Base-by-base conservation (phyloP, 2,797 vertebrate genomes). In the Esox lucius region DNA sequence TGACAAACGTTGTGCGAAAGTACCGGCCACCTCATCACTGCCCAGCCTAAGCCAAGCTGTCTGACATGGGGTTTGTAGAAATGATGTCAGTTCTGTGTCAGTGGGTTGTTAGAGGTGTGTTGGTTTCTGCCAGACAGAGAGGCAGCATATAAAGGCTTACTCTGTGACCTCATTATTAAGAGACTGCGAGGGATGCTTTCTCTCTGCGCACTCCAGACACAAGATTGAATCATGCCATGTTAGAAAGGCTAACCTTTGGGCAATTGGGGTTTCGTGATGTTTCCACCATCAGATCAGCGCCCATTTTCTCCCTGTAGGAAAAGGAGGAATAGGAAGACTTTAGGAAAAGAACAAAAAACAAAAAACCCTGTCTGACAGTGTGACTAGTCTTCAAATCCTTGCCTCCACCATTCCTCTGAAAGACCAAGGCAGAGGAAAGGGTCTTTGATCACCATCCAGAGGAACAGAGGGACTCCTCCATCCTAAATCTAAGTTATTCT, bases 241-340 rank as follows among this genome's bases (percentile, higher is more conserved):
- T 76, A 71, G 75, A 68, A n/a, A 46, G 68, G 84, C 94, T 94
- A 90, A 99, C 98, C 93, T 98, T 99, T 11, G 97, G 96, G 89
- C 96, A 97, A 62, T 85, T 91, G 2, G 95, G 93, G 89, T 97
- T 96, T 90, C 97, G 95, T 78, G 97, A 94, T 3, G 96, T 98
- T 92, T 99, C 96, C 84, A 99, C 96, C 93, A 99, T 91, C 76
- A 98, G 91, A 83, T 96, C 92, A 70, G 96, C 96, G 73, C 97
- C 97, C 95, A 99, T 95, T 94, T 93, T 96, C 86, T 98, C 97
- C 91, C 98, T 99, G 89, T 70, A 84, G 80, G 79, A 78, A 78
- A 80, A n/a, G 71, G 70, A 77, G 78, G n/a, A 72, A 70, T 62
- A 78, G 84, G 79, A 22, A 71, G 59, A 39, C 53, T 59, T 8